Conservation (phyloP, 2,888 invertebrate genomes). For the Drosophila infuscata region DNA sequence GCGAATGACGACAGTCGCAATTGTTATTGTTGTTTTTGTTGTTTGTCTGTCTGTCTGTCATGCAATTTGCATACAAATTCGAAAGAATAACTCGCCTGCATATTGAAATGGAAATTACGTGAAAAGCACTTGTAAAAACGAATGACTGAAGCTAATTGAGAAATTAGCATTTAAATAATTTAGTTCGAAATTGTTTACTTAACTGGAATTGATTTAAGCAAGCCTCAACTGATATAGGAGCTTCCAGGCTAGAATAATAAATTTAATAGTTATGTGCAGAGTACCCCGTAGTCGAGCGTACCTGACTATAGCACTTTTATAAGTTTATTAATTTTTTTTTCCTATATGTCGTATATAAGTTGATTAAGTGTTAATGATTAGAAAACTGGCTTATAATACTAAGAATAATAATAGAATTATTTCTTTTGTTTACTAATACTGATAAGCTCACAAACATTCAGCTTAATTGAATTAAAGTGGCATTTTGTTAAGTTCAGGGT, state of each 20-base stretch:
- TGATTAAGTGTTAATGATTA: conserved; percentile 1
- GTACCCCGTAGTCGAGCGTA: background rate
- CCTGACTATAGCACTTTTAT: background rate
- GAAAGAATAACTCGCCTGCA: conserved; percentile 16
- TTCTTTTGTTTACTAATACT: background rate
- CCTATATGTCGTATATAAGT: background rate
- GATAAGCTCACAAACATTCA: background rate
- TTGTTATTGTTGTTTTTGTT: background rate
- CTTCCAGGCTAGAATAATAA: background rate
- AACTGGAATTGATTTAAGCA: background rate
- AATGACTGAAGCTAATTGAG: background rate
- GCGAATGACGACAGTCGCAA: conserved; percentile 13
- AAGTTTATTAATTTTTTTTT: background rate
- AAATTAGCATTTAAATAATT: conserved; percentile 8
- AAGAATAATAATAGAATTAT: background rate
- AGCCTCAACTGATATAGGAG: background rate
- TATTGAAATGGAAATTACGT: conserved; percentile 12
- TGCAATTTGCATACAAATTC: conserved; percentile 51
- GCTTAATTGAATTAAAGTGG: conserved; percentile 5
- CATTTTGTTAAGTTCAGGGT: conserved; percentile 22
- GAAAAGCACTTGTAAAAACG: background rate
- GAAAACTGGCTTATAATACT: background rate
- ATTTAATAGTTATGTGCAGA: background rate
- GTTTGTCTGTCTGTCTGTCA: background rate
- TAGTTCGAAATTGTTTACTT: background rate